Evolutionary conservation across 2,888 invertebrate species (phyloP), one percentile per base, ranked within the genome.

Genomic region (Patella pellucida): DNA sequence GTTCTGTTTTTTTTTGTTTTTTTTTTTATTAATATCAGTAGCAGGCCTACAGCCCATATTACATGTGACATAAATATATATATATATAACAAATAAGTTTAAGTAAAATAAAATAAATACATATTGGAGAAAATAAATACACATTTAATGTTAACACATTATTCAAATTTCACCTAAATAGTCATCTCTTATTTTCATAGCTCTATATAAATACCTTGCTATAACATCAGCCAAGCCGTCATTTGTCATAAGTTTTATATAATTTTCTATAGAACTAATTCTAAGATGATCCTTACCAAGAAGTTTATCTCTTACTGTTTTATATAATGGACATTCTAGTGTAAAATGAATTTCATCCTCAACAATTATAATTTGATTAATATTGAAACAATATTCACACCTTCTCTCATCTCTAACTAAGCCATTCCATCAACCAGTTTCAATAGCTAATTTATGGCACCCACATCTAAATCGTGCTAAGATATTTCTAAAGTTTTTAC

Each of bases 31-130:
- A 27, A 27, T 3, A 27, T 27, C 62, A 62, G 62, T 62, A 62
- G n/a, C 62, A 62, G 62, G 62, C 62, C 62, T 62, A 62, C 62
- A 62, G 62, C 62, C 62, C 62, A 62, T 62, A 62, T 62, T n/a
- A 62, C 62, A 62, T 62, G n/a, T 19, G n/a, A 62, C 62, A 62
- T 19, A 62, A 52, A 12, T 15, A 12, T 12, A n/a, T 15, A 12
- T 12, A n/a, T 62, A 9, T 16, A 62, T n/a, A 16, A 62, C 23
- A 62, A n/a, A 62, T 14, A 62, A 9, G 62, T 7, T 62, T 11
- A 14, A n/a, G 16, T 7, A 19, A 7, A 16, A n/a, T 19, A 19
- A 9, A 62, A 16, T 14, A 62, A 62, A 62, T 23, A 62, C 62
- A 62, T 15, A 52, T 52, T 15, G 16, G 16, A 52, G 16, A 52